Conservation (phyloP, 1,140 invertebrate species). For the Cylas formicarius region DNA sequence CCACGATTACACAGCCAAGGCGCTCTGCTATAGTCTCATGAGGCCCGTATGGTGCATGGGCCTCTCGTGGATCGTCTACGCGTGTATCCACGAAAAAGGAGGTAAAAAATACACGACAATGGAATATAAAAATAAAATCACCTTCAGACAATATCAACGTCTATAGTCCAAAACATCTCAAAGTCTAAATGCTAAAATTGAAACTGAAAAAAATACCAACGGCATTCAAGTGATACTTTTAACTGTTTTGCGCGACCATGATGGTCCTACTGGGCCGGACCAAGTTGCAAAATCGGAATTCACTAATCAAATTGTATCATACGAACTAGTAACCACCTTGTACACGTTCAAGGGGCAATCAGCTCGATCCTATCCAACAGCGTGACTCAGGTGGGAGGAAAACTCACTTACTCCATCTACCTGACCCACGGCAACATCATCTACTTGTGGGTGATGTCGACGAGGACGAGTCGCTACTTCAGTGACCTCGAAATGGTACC, state of each 20-base stretch:
- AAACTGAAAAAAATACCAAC: too few relatives aligned
- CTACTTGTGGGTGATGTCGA: neutral
- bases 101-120: slow-evolving; percentile 1
- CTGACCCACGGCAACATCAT: slow-evolving; percentile 6
- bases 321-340: too few relatives aligned
- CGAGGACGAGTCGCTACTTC: neutral
- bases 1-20: neutral
- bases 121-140: neutral
- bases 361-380: slow-evolving; percentile 1
- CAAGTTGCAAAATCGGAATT: too few relatives aligned
- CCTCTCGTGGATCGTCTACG: slow-evolving; percentile 4
- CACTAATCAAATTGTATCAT: too few relatives aligned
- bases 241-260: too few relatives aligned
- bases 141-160: too few relatives aligned
- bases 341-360: slow-evolving; percentile 3
- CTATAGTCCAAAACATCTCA: too few relatives aligned
- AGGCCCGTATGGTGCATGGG: slow-evolving; percentile 8
- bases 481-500: slow-evolving; percentile 1
- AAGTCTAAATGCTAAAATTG: too few relatives aligned
- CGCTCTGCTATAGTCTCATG: neutral
- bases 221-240: too few relatives aligned
- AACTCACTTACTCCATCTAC: slow-evolving; percentile 9
- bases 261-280: too few relatives aligned
- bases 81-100: slow-evolving; percentile 6
- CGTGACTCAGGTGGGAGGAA: slow-evolving; percentile 8